These are phyloP conservation scores for Cygnus atratus DNA, from an alignment of 2,113 vertebrate genomes.

Conservation along the genomic window DNA sequence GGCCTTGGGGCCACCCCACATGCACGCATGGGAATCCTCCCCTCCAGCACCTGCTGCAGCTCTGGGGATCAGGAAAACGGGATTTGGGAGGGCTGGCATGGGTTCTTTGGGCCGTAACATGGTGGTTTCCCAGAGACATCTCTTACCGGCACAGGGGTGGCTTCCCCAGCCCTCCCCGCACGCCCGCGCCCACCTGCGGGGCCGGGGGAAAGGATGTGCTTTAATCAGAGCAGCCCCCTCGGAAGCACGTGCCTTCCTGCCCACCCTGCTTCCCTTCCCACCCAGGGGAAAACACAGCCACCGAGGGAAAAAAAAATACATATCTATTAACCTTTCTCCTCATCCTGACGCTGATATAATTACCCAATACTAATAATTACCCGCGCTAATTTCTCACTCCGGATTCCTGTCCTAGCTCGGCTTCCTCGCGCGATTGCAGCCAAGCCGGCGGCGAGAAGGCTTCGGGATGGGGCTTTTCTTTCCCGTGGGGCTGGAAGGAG, in stretches of 20 bases:
- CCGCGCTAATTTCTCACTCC: conserved; percentile 67
- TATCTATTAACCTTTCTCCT: conserved; percentile 71
- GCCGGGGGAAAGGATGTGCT: not conserved
- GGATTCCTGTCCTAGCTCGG: conserved; percentile 43
- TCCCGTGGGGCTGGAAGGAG: not conserved
- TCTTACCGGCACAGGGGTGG: not conserved
- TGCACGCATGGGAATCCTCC: not conserved
- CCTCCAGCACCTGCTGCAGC: not conserved
- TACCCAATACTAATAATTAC: conserved; percentile 75
- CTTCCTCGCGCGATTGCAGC: not conserved
- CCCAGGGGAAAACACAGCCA: conserved; percentile 63
- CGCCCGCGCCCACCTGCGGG: not conserved
- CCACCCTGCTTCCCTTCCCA: conserved; percentile 22
- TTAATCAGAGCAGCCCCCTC: conserved; percentile 49
- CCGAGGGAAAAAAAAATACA: conserved; percentile 59
- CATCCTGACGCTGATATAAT: conserved; percentile 72
- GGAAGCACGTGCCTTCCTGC: conserved; percentile 49
- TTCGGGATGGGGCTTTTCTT: not conserved
- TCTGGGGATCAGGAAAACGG: not conserved
- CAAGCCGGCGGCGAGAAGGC: not conserved
- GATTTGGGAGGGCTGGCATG: not conserved
- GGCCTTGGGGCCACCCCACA: not conserved
- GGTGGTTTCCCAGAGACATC: not conserved
- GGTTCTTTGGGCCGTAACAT: not conserved
- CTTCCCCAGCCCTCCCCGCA: not conserved